Percentiles rank a stretch among this genome's conserved stretches.
These are phyloP conservation scores for Chionodraco myersi DNA, from an alignment of 2,113 vertebrate species.

Conservation along the genomic window DNA sequence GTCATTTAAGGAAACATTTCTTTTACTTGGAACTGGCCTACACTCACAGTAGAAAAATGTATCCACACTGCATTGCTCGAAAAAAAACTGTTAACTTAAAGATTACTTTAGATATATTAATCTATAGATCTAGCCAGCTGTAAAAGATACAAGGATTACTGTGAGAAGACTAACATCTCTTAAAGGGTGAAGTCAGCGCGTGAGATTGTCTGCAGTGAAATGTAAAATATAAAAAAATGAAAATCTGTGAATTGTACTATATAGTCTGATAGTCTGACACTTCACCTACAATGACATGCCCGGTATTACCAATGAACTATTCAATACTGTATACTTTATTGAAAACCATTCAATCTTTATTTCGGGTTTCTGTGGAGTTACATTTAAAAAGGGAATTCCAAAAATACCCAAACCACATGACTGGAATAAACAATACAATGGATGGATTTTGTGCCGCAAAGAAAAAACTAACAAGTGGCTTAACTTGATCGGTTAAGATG, in stretches of 20 bases:
- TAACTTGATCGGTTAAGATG: not conserved
- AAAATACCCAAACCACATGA: not conserved
- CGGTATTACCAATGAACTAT: slow-evolving; percentile 27
- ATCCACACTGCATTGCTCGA: not conserved
- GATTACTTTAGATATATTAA: not conserved
- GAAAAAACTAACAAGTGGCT: not conserved
- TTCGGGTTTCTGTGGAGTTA: not conserved
- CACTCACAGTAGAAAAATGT: not conserved
- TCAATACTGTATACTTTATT: not conserved
- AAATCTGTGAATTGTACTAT: not conserved
- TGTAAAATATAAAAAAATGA: not conserved
- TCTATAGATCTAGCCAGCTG: not conserved
- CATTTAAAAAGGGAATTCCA: slow-evolving; percentile 11
- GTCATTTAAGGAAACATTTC: not conserved
- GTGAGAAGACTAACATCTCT: slow-evolving; percentile 23
- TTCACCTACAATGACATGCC: slow-evolving; percentile 8
- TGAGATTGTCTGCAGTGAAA: slow-evolving; percentile 35
- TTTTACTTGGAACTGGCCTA: not conserved
- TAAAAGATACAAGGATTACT: slow-evolving; percentile 3
- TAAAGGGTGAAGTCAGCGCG: slow-evolving; percentile 23
- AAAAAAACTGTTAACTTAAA: not conserved
- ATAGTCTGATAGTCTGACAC: not conserved
- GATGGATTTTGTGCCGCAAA: not conserved
- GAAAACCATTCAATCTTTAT: not conserved
- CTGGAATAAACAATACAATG: not conserved